Conservation (phyloP, 2,888 invertebrate genomes). For the Fabriciana adippe region DNA sequence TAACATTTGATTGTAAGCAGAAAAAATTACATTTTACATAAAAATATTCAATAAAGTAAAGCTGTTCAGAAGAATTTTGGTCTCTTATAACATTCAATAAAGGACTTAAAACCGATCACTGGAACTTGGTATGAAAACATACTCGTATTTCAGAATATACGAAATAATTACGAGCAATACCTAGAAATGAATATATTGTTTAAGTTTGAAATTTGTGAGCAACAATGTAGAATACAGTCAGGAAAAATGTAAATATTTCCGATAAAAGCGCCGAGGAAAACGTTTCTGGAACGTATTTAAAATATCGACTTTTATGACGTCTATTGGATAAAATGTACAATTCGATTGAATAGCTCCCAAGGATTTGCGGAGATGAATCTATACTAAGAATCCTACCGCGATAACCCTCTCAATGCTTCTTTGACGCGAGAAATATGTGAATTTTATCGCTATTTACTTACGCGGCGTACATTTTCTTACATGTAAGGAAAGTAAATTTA, state of each 20-base stretch:
- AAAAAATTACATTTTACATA: too few species aligned
- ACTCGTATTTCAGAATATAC: too few species aligned
- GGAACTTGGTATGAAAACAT: too few species aligned
- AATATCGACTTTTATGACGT: conserved; percentile 33
- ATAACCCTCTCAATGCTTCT: conserved; percentile 36
- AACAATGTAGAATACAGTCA: conserved; percentile 11
- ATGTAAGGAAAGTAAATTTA: conserved; percentile 7
- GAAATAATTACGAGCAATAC: background rate
- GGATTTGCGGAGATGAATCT: conserved; percentile 34
- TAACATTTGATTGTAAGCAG: too few species aligned
- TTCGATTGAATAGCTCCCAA: conserved; percentile 34
- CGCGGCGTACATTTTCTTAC: conserved; percentile 18
- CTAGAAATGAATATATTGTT: conserved; percentile 5
- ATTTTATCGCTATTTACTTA: conserved; percentile 32
- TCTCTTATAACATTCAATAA: too few species aligned
- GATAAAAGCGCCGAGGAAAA: conserved; percentile 13
- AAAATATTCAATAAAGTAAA: too few species aligned
- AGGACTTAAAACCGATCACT: too few species aligned
- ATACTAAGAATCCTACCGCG: conserved; percentile 32
- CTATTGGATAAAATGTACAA: conserved; percentile 27
- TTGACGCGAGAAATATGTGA: conserved; percentile 36
- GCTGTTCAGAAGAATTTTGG: too few species aligned
- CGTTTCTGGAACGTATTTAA: conserved; percentile 25
- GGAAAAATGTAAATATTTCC: conserved; percentile 9
- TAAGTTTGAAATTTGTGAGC: conserved; percentile 10